A percentile compares a stretch with the other conserved stretches of the same genome.
phyloP scores from a whole-genome alignment of 2,888 invertebrate species.

The Erynnis tages region DNA sequence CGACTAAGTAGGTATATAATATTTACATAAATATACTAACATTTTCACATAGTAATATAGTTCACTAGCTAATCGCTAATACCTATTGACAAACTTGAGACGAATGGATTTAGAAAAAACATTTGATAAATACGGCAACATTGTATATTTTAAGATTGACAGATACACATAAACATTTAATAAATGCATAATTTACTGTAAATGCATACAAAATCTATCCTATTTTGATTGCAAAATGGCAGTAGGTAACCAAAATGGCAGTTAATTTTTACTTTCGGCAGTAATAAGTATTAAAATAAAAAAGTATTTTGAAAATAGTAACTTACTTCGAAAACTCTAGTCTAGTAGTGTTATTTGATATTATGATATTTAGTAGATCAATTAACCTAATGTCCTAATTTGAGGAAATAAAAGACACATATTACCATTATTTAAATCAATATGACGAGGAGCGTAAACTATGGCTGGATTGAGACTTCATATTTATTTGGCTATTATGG shows the following conservation, averaged over 20 bases:
- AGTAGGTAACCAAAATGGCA: too few species aligned
- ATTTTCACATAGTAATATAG: constrained; percentile 31
- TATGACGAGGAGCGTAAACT: too few species aligned
- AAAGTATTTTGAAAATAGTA: too few species aligned
- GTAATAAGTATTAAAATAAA: background rate
- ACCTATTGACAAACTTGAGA: constrained; percentile 31
- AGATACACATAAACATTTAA: constrained; percentile 12
- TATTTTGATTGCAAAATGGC: constrained; percentile 34
- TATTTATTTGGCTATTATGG: too few species aligned
- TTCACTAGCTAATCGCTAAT: constrained; percentile 35
- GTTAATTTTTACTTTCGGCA: background rate
- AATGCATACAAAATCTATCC: constrained; percentile 25
- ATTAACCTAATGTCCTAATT: too few species aligned
- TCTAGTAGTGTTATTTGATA: too few species aligned
- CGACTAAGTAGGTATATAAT: constrained; percentile 56
- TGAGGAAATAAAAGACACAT: too few species aligned
- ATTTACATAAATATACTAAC: constrained; percentile 19
- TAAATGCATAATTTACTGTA: constrained; percentile 23
- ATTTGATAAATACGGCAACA: constrained; percentile 30
- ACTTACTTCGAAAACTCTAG: too few species aligned
- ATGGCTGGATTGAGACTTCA: too few species aligned
- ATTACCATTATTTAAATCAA: too few species aligned
- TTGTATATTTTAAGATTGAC: constrained; percentile 24
- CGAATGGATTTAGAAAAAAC: constrained; percentile 27
- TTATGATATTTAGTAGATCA: too few species aligned